Evolutionary conservation across 2,797 vertebrate species (phyloP), one percentile per base, ranked within the genome.

Genomic region (Lepus townsendii): DNA sequence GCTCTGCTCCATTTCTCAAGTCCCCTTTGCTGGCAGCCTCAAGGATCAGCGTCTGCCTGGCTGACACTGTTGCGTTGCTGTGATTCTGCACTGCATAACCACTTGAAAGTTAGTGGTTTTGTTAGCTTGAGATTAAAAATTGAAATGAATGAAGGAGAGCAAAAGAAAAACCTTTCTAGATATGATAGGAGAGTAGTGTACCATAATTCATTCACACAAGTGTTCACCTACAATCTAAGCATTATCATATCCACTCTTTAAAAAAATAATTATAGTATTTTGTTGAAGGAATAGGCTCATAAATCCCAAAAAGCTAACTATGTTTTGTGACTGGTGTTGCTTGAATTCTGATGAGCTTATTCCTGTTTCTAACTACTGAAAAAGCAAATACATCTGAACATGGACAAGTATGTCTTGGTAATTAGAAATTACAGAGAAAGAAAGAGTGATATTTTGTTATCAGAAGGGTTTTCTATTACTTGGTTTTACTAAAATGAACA

Each of bases 291-390:
- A 90, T 83, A 72, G 19, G 65, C 90, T 95, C 85, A 86, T 96
- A 97, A 97, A 96, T 97, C 96, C 91, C 52, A 94, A 32, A 96
- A 91, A 96, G 84, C 95, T 98, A 95, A 97, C 97, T 96, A 88
- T 83, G 52, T 92, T 95, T 66, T 78, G 68, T 95, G 96, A 90
- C 35, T 83, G 52, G 17, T 83, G 50, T 93, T 96, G 60, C 84
- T 87, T 86, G 95, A 97, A 97, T 94, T 65, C 77, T 93, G 96
- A 50, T 94, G 97, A 95, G 84, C 87, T 88, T 93, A 0, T 95
- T 97, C 82, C 19, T 92, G 17, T 95, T 96, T 75, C 78, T 94
- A 97, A 73, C 42, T 65, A 24, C 93, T 97, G 10, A 24, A 80
- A 95, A 95, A 35, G 90, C 13, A 7, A 93, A 57, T 69, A 10